Conservation (phyloP, 2,797 vertebrate species). For the Hippoglossus hippoglossus region DNA sequence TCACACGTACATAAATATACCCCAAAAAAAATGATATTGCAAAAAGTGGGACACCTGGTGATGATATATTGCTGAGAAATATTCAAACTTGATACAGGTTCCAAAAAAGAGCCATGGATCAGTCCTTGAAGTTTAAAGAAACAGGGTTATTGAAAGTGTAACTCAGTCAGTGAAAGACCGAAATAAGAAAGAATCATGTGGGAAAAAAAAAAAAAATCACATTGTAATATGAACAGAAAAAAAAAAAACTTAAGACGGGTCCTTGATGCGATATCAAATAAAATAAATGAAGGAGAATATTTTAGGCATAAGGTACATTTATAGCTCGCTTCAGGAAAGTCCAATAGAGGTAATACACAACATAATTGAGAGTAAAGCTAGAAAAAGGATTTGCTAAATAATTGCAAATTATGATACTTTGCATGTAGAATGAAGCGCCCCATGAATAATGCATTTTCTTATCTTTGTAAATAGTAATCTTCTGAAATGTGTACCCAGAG, state of each 20-base stretch:
- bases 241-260: neutral
- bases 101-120: too few species aligned
- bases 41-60: neutral
- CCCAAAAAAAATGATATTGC: neutral
- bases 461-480: neutral
- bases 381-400: neutral
- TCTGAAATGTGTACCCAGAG: too few species aligned
- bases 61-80: neutral
- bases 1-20: neutral
- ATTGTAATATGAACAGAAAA: neutral
- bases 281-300: neutral
- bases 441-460: neutral
- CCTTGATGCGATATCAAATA: neutral
- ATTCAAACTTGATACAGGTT: conserved; percentile 8
- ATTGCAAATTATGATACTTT: neutral
- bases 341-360: neutral
- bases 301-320: neutral
- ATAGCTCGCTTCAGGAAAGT: conserved; percentile 2
- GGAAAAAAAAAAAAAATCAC: neutral
- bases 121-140: too few species aligned
- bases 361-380: neutral
- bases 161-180: too few species aligned
- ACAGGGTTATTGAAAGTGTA: too few species aligned
- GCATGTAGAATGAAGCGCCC: neutral
- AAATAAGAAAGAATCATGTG: too few species aligned